phyloP scores from a whole-genome alignment of 2,888 invertebrate species.

The Lapara coniferarum region DNA sequence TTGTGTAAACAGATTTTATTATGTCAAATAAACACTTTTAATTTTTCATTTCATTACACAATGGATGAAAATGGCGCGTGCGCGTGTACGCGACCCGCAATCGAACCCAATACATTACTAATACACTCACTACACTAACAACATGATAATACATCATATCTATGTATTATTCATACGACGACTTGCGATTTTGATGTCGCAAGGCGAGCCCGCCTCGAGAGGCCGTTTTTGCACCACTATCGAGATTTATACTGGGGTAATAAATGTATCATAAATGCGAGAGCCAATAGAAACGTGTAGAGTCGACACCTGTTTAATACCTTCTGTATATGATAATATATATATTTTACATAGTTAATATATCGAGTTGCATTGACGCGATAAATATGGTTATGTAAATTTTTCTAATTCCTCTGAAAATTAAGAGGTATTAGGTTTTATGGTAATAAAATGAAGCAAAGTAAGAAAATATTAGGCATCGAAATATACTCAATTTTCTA shows the following conservation, averaged over 20 bases:
- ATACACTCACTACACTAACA: slow-evolving; percentile 48
- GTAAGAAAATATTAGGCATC: too few species aligned
- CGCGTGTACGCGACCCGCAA: slow-evolving; percentile 33
- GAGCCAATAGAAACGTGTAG: slow-evolving; percentile 28
- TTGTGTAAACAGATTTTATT: too few species aligned
- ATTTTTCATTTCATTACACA: too few species aligned
- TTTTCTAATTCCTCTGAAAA: too few species aligned
- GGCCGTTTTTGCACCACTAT: slow-evolving; percentile 58
- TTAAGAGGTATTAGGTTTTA: too few species aligned
- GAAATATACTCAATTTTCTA: too few species aligned
- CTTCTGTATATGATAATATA: slow-evolving; percentile 20
- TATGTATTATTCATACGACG: slow-evolving; percentile 75
- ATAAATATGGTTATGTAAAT: background rate
- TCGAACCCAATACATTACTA: slow-evolving; percentile 47
- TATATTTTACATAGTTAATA: slow-evolving; percentile 4
- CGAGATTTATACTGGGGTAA: slow-evolving; percentile 58
- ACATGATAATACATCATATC: slow-evolving; percentile 69
- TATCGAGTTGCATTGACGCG: background rate
- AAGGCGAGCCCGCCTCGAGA: slow-evolving; percentile 47
- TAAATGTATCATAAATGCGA: slow-evolving; percentile 61
- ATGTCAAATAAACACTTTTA: too few species aligned
- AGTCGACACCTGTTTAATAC: slow-evolving; percentile 25
- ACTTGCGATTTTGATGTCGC: slow-evolving; percentile 72
- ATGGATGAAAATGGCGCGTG: slow-evolving; percentile 12
- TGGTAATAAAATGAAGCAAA: too few species aligned